Base-by-base conservation (phyloP, 1,140 invertebrate species). In the Pseudomyrmex pallidus region DNA sequence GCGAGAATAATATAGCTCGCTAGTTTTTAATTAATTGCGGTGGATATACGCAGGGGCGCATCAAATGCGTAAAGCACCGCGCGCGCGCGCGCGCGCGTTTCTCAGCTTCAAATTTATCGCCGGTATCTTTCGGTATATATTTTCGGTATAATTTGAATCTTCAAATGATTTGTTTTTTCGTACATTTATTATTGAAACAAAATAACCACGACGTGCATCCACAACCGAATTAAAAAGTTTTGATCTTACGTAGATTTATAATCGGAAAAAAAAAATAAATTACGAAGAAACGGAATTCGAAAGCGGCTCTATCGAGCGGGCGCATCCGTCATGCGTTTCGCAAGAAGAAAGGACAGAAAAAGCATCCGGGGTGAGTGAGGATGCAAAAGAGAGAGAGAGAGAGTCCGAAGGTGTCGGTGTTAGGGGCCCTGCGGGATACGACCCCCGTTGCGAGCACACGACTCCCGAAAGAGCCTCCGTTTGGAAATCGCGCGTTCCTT, bases 391-490 rank as follows among this genome's bases (percentile, higher is more conserved):
- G 85, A 63, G 86, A 61, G 57, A 78, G 70, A 56, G 74, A 88
- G 66, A 63, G 85, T 66, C 76, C 68, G 78, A 86, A 91, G 87
- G 90, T 91, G 90, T 90, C 85, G 90, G 86, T 88, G 86, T 86
- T 89, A 89, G 90, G 35, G 85, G 86, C 92, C 89, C 92, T 86
- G 90, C 91, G 91, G 92, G 92, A 90, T 89, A 91, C 90, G 91
- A 92, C 91, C 92, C 92, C 92, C 90, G 91, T 88, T 90, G 92
- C 59, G 92, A 89, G 78, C 92, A 90, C 89, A 91, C 90, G 91
- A 92, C 92, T 92, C 86, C 92, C 84, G 91, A 92, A 90, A 91
- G 85, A 92, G 92, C 91, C 91, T 91, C 91, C 85, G 92, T 92
- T 92, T 87, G 85, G 72, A 87, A 90, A 91, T 91, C 74, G 68